Evolutionary conservation across 2,797 vertebrate genomes (phyloP), one percentile per base, ranked within the genome.

Genomic region (Enteromius fasciolatus): DNA sequence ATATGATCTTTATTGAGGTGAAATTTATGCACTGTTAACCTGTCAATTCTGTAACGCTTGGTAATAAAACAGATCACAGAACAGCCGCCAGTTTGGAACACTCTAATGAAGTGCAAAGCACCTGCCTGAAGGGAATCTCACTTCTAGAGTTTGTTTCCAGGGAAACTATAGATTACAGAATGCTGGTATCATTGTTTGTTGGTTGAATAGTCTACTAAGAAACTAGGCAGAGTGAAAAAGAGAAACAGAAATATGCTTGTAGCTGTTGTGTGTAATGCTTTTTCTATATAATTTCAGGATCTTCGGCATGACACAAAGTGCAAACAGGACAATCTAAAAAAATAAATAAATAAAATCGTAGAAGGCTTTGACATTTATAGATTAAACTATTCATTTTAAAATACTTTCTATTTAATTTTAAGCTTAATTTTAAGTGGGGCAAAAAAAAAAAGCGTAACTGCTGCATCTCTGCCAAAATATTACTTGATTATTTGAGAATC

Each of bases 71-170:
- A 17, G 20, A 67, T 64, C 61, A 67, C 61, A 57, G 23, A 74
- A 39, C 39, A 57, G 80, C 61, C 48, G 63, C 33, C 46, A 69
- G 39, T 83, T 76, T 70, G 63, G 39, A 83, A 54, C 39, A 36
- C 44, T 50, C 18, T 69, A 54, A 80, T 83, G 48, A 44, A 83
- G 81, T 59, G 81, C 73, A 77, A 83, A 68, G 64, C 73, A 83
- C 52, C 74, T 76, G 81, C 81, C 81, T 83, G 61, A 82, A 31
- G 72, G 72, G 8, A 76, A 82, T 41, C 9, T 68, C 15, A 69
- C 81, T 31, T 31, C 50, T 39, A 44, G 44, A 54, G 72, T 46
- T 46, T 23, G 73, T 69, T 83, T 83, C 74, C 81, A 69, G 28
- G 81, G 81, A 76, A 82, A 82, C 66, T 69, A 69, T 77, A 76